Percentiles rank a stretch among this genome's conserved stretches.
These are phyloP conservation scores for Prionchulus punctatus DNA, from an alignment of 2,888 invertebrate species.

Conservation along the genomic window DNA sequence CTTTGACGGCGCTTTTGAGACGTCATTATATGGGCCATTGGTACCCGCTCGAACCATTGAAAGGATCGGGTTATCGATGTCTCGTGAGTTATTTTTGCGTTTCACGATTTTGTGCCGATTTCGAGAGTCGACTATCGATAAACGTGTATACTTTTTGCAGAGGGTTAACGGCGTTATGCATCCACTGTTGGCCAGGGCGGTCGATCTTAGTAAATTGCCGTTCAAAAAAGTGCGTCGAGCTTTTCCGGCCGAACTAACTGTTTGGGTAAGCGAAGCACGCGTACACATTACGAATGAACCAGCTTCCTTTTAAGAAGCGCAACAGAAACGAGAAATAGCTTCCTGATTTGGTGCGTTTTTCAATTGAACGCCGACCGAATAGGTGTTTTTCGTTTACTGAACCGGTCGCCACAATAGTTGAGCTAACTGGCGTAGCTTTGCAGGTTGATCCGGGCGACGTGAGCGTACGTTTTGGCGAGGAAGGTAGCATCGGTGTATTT, in stretches of 20 bases:
- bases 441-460: constrained; percentile 3
- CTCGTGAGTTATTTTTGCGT: not conserved
- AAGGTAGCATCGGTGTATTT: not conserved
- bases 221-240: not conserved
- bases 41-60: not conserved
- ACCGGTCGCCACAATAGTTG: too few relatives aligned
- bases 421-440: too few relatives aligned
- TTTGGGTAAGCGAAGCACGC: not conserved
- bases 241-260: not conserved
- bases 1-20: not conserved
- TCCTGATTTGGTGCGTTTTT: not conserved
- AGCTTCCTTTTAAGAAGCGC: not conserved
- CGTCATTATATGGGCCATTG: constrained; percentile 1
- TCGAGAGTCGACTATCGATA: not conserved
- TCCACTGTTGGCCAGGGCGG: not conserved
- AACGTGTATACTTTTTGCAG: not conserved
- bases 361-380: not conserved
- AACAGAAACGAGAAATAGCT: too few relatives aligned
- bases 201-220: not conserved
- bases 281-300: not conserved
- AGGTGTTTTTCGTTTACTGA: not conserved
- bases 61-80: not conserved
- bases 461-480: constrained; percentile 4
- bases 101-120: not conserved
- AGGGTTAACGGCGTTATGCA: not conserved